Evolutionary conservation across 2,797 vertebrate genomes (phyloP).

Genomic region (Rhabdophis nuchalis): DNA sequence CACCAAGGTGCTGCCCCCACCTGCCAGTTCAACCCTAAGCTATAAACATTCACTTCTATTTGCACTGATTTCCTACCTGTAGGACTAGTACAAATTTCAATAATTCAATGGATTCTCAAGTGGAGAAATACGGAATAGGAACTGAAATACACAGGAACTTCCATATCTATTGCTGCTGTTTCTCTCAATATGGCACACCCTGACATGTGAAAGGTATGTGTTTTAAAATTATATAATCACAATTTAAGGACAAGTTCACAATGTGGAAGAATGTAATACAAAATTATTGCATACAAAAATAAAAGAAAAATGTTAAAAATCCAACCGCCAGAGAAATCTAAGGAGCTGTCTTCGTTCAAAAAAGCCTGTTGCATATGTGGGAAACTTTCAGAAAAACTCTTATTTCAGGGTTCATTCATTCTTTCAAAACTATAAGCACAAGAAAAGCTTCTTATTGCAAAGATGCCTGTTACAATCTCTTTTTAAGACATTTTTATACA

Average conservation of each 20-base stretch:
- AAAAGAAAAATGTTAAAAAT: neutral
- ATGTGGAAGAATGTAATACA: neutral
- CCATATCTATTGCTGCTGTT: neutral
- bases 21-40: neutral
- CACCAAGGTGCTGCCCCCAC: neutral
- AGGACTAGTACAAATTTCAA: neutral
- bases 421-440: neutral
- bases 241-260: neutral
- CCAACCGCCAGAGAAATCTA: neutral
- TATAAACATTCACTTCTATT: neutral
- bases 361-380: neutral
- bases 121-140: neutral
- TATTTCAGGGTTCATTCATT: neutral
- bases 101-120: neutral
- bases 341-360: neutral
- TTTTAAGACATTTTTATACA: neutral
- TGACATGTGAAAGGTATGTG: neutral
- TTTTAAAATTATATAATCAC: neutral
- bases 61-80: neutral
- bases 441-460: neutral
- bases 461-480: accelerated
- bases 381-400: neutral
- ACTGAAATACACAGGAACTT: neutral
- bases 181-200: neutral
- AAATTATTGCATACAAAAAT: neutral